A percentile compares a stretch with the other conserved stretches of the same genome.
Evolutionary conservation across 2,888 invertebrate species (phyloP).

Genomic region (Trichogramma evanescens): DNA sequence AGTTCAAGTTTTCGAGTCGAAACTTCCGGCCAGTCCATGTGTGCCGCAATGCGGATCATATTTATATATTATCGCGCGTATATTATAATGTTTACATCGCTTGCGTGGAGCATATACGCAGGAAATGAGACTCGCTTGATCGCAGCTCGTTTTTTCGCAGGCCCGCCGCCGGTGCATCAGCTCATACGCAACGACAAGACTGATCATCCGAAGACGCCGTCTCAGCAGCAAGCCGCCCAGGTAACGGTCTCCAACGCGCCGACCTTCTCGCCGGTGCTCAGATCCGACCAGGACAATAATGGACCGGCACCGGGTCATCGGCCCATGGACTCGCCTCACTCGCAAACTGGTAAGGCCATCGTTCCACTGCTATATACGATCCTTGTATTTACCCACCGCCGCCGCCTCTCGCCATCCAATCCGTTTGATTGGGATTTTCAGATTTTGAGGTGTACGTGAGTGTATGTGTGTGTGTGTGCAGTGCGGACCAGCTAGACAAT

Average conservation of each 20-base stretch:
- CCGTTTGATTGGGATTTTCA: no score
- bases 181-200: slow-evolving; percentile 47
- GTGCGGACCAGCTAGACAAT: no score
- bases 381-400: slow-evolving; percentile 15
- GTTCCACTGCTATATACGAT: neutral
- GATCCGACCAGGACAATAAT: slow-evolving; percentile 39
- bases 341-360: slow-evolving; percentile 44
- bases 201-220: slow-evolving; percentile 26
- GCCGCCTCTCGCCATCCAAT: neutral
- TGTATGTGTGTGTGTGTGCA: no score
- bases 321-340: slow-evolving; percentile 46
- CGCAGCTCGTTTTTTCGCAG: slow-evolving; percentile 22
- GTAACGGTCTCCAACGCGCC: slow-evolving; percentile 46
- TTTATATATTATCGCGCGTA: no score
- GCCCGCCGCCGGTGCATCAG: slow-evolving; percentile 46
- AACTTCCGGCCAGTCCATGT: no score
- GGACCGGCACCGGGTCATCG: slow-evolving; percentile 28
- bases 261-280: slow-evolving; percentile 44
- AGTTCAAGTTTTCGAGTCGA: no score
- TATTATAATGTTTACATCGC: no score
- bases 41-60: no score
- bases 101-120: no score
- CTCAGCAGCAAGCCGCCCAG: slow-evolving; percentile 36
- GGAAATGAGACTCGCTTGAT: no score
- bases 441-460: no score